These are phyloP conservation scores for Megastigmus dorsalis DNA, from an alignment of 2,888 invertebrate genomes.

Conservation along the genomic window DNA sequence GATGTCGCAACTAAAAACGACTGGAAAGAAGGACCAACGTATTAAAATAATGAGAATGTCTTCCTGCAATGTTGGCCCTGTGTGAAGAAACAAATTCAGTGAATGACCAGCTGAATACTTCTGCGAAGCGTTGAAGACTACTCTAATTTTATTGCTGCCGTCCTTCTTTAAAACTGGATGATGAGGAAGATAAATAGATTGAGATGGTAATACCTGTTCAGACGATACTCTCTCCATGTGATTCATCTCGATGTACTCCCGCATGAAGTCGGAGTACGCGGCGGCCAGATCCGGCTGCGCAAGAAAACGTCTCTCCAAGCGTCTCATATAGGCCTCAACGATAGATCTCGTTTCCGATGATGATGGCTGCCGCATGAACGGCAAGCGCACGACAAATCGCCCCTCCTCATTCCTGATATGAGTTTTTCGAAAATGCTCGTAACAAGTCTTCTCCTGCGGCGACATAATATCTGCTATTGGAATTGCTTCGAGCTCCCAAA, in stretches of 20 bases:
- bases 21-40: too few species aligned
- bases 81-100: not conserved
- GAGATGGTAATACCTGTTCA: not conserved
- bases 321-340: not conserved
- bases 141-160: not conserved
- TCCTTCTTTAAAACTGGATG: not conserved
- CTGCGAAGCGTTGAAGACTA: slow-evolving; percentile 29
- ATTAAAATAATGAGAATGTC: too few species aligned
- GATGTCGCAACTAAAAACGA: slow-evolving; percentile 14
- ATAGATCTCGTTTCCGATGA: not conserved
- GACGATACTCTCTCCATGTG: not conserved
- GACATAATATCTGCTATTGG: not conserved
- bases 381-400: slow-evolving; percentile 9
- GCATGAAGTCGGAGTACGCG: slow-evolving; percentile 22
- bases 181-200: slow-evolving; percentile 10
- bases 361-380: not conserved
- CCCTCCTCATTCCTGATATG: not conserved
- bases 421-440: not conserved
- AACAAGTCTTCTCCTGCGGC: not conserved
- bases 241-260: not conserved
- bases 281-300: not conserved
- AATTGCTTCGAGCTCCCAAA: slow-evolving; percentile 16
- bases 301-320: not conserved
- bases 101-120: not conserved
- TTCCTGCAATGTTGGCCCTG: too few species aligned